Evolutionary conservation across 2,113 vertebrate species (phyloP).

Genomic region (Hippocampus zosterae): DNA sequence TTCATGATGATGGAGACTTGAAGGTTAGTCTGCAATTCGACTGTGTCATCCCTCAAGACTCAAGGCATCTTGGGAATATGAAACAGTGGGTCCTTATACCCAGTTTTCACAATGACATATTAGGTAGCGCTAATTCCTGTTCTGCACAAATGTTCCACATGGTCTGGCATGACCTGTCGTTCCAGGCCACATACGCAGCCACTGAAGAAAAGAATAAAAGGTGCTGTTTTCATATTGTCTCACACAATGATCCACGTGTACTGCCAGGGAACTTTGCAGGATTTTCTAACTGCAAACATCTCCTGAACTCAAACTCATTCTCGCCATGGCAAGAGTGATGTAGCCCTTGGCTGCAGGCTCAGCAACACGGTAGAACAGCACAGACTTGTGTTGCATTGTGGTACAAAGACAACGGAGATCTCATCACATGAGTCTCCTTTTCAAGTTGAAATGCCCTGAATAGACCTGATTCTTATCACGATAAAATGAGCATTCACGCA

Average conservation of each 20-base stretch:
- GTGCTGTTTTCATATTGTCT: not conserved
- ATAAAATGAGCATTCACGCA: not conserved
- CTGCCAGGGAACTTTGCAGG: constrained; percentile 8
- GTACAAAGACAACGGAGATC: not conserved
- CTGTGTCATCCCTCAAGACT: not conserved
- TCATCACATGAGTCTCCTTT: not conserved
- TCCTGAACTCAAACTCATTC: constrained; percentile 35
- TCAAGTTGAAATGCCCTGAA: not conserved
- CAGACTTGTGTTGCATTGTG: constrained; percentile 27
- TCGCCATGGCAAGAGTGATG: constrained; percentile 21
- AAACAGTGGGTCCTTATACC: not conserved
- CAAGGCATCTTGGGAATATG: constrained; percentile 13
- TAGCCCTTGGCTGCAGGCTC: not conserved
- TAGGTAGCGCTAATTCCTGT: not conserved
- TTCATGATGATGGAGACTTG: constrained; percentile 8
- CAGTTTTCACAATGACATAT: not conserved
- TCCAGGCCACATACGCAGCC: constrained; percentile 11
- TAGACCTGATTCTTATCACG: not conserved
- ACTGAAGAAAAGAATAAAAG: not conserved
- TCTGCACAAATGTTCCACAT: constrained; percentile 11
- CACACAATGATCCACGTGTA: not conserved
- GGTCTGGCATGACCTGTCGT: constrained; percentile 35
- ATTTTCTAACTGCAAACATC: constrained; percentile 21
- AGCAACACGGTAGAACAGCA: not conserved
- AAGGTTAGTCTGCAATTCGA: constrained; percentile 3